phyloP scores from a whole-genome alignment of 1,140 invertebrate species.

The Hycleus cichorii region DNA sequence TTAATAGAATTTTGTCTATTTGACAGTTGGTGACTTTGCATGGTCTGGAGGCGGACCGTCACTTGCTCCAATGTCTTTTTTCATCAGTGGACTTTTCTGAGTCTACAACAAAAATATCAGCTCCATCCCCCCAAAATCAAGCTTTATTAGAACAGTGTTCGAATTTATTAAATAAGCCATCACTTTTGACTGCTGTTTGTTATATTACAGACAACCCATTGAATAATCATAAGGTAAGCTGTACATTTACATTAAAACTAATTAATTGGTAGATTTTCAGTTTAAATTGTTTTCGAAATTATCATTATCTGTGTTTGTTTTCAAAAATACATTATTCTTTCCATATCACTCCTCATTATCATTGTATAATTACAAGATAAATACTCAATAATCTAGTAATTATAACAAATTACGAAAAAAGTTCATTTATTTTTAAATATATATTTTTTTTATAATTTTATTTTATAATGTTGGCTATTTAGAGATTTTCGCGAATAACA shows the following conservation, averaged over 20 bases:
- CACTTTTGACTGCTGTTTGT: conserved; percentile 67
- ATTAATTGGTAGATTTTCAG: background rate
- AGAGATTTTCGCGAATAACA: too few relatives aligned
- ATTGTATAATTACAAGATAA: too few relatives aligned
- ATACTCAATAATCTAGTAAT: too few relatives aligned
- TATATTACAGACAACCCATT: conserved; percentile 69
- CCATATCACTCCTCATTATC: too few relatives aligned
- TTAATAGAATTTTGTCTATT: conserved; percentile 14
- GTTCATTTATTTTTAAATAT: too few relatives aligned
- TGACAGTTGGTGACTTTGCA: conserved; percentile 68
- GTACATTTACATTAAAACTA: background rate
- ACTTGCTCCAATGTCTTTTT: conserved; percentile 80
- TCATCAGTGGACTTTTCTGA: conserved; percentile 60
- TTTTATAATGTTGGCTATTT: too few relatives aligned
- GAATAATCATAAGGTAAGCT: conserved; percentile 50
- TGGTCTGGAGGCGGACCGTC: conserved; percentile 81
- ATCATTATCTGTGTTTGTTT: too few relatives aligned
- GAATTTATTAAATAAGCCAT: conserved; percentile 64
- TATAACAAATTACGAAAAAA: too few relatives aligned
- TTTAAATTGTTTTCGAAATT: too few relatives aligned
- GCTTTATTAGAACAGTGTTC: conserved; percentile 65
- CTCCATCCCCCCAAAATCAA: conserved; percentile 60
- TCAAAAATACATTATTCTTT: too few relatives aligned
- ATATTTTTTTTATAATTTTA: too few relatives aligned
- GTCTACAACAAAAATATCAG: conserved; percentile 46